Conservation (phyloP, 64 coral and sea anemone species). For the Actinia equina region DNA sequence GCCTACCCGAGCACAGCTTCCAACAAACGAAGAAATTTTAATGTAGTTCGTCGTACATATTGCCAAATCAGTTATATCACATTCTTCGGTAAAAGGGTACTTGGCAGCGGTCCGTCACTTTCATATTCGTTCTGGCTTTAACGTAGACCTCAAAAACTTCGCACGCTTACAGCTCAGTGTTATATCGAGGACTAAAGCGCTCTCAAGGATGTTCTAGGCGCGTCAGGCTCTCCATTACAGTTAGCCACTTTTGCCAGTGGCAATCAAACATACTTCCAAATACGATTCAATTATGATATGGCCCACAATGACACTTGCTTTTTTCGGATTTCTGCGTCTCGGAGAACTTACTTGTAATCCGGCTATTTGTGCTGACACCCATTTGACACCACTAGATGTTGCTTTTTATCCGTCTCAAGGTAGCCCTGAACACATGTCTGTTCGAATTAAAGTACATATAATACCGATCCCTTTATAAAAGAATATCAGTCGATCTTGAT, state of each 20-base stretch:
- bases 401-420: background rate
- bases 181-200: slow-evolving; percentile 27
- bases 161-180: slow-evolving; percentile 4
- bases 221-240: slow-evolving; percentile 14
- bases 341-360: slow-evolving; percentile 59
- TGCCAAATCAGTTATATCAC: slow-evolving; percentile 31
- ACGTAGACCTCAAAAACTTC: slow-evolving; percentile 40
- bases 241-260: slow-evolving; percentile 7
- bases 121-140: slow-evolving; percentile 11
- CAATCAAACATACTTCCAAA: background rate
- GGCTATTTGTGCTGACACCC: too few species aligned
- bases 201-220: background rate
- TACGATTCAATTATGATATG: slow-evolving; percentile 35
- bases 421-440: background rate
- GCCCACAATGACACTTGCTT: slow-evolving; percentile 43
- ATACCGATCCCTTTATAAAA: slow-evolving; percentile 43
- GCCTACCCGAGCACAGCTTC: background rate
- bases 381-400: background rate
- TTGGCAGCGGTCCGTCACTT: slow-evolving; percentile 35
- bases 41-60: slow-evolving; percentile 31
- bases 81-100: slow-evolving; percentile 33
- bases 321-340: slow-evolving; percentile 44
- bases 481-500: slow-evolving; percentile 8
- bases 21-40: slow-evolving; percentile 27
- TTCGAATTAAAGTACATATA: slow-evolving; percentile 3